phyloP scores from a whole-genome alignment of 2,797 vertebrate genomes.

The Girardinus metallicus region DNA sequence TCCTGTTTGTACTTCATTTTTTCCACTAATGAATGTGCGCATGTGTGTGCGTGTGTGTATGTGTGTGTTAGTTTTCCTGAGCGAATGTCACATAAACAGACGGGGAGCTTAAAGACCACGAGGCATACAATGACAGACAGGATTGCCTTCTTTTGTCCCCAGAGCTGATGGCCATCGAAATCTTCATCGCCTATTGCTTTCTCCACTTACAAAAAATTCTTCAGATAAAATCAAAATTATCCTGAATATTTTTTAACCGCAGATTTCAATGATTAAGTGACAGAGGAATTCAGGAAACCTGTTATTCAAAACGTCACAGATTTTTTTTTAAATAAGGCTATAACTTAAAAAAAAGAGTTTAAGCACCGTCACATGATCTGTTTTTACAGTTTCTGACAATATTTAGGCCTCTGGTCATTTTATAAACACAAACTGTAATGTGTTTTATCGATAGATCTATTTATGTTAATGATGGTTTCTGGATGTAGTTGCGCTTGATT shows the following conservation, averaged over 20 bases:
- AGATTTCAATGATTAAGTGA: background rate
- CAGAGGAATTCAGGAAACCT: background rate
- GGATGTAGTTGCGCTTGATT: background rate
- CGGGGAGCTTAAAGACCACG: constrained; percentile 88
- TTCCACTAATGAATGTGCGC: background rate
- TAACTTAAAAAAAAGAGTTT: background rate
- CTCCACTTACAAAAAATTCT: background rate
- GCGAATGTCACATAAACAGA: constrained; percentile 82
- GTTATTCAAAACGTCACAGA: background rate
- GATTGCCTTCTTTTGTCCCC: constrained; percentile 81
- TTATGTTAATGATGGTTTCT: background rate
- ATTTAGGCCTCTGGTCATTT: background rate
- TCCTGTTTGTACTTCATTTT: constrained; percentile 32
- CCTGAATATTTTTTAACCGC: background rate
- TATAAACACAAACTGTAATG: background rate
- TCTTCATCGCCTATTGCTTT: constrained; percentile 10
- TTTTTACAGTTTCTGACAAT: background rate
- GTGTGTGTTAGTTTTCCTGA: constrained; percentile 49
- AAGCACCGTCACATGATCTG: background rate
- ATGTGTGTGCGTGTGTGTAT: constrained; percentile 16
- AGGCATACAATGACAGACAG: constrained; percentile 84
- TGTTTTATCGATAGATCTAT: background rate
- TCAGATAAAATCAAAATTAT: background rate
- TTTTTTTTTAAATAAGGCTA: background rate
- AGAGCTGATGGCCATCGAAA: constrained; percentile 53